Evolutionary conservation across 2,113 vertebrate genomes (phyloP).

Genomic region (Brienomyrus longianalis): DNA sequence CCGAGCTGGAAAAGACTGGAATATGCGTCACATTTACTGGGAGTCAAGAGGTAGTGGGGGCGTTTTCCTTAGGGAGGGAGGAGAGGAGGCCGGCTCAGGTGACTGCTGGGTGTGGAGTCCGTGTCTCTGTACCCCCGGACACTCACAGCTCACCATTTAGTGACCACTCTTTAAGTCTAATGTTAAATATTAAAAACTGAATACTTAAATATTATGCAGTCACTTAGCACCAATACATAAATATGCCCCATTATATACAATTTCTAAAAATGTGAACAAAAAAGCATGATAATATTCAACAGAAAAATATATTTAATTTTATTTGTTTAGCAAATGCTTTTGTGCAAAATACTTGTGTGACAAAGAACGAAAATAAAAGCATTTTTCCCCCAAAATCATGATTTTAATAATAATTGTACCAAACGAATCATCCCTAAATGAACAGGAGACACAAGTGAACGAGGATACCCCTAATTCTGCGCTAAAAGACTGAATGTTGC

Average conservation of each 20-base stretch:
- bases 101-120: neutral
- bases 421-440: neutral
- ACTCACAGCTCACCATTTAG: neutral
- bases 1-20: neutral
- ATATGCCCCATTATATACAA: neutral
- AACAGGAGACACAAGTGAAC: neutral
- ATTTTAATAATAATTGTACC: neutral
- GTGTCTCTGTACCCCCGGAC: neutral
- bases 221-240: neutral
- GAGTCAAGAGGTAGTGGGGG: neutral
- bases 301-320: neutral
- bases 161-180: neutral
- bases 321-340: neutral
- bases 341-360: neutral
- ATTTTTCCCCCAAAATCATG: neutral
- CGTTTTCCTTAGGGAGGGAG: neutral
- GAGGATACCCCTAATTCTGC: neutral
- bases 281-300: neutral
- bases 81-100: neutral
- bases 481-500: neutral
- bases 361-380: neutral
- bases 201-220: conserved; percentile 14
- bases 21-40: neutral
- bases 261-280: neutral
- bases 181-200: neutral